Evolutionary conservation across 2,113 vertebrate genomes (phyloP), one percentile per base, ranked within the genome.

Genomic region (Larimichthys crocea): DNA sequence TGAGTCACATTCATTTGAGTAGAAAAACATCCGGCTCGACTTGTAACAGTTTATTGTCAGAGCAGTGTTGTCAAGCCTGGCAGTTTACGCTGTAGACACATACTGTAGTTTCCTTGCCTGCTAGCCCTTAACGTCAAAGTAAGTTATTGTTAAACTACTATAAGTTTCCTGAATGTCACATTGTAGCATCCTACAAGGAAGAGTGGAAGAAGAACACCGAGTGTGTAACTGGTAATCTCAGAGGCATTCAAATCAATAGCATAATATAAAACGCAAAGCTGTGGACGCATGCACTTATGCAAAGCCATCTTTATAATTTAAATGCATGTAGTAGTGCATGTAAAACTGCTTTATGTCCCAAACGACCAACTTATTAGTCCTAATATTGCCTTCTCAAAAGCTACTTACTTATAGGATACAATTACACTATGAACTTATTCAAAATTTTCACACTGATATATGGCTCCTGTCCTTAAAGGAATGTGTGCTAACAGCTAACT

Each of bases 391-490:
- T 79, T 73, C 35, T 85, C 70, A 80, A 76, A 85, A 76, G 63
- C 80, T 70, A 74, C 62, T 59, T 66, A 85, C 53, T 50, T 66
- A 86, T 82, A 79, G n/a, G 14, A 83, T 71, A 79, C 53, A 88
- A 48, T 74, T 81, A 71, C 4, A 71, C 84, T 84, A 84, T 46
- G 65, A 59, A 35, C 76, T 75, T 82, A 74, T 63, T 72, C 10
- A 77, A 31, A 59, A 48, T 49, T 69, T 78, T 88, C 50, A 83
- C 44, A 72, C 68, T 68, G 74, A 64, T 86, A 64, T 89, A 90
- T 92, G 89, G 84, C 82, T 91, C 89, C 74, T 91, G 74, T 92
- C 87, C 84, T 91, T 77, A 87, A 79, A 76, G 79, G 85, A 88
- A 89, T 90, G 79, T 80, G 22, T 81, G 48, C 76, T 89, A 76